Evolutionary conservation across 2,888 invertebrate species (phyloP).

Genomic region (Luperina nickerlii): DNA sequence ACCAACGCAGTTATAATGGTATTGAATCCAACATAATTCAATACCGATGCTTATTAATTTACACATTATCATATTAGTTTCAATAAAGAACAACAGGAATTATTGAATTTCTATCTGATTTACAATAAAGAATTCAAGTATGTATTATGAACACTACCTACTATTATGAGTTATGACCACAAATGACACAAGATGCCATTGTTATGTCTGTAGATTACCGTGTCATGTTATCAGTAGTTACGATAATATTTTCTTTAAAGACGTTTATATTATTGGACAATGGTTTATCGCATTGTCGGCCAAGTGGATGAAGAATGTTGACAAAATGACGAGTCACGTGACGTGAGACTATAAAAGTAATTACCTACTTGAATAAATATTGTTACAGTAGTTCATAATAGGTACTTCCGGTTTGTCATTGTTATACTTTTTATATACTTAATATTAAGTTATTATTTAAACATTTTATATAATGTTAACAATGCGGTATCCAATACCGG

Average conservation of each 20-base stretch:
- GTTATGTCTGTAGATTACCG: constrained; percentile 22
- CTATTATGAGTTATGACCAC: neutral
- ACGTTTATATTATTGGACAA: constrained; percentile 36
- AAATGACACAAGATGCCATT: constrained; percentile 30
- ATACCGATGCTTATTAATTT: neutral
- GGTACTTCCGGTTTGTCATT: constrained; percentile 6
- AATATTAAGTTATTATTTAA: neutral
- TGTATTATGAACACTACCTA: neutral
- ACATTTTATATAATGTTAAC: neutral
- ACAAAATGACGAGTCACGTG: constrained; percentile 23
- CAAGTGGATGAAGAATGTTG: constrained; percentile 29
- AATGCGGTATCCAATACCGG: neutral
- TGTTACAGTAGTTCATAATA: constrained; percentile 9
- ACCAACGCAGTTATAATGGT: neutral
- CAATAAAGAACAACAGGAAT: neutral
- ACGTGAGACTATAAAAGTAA: constrained; percentile 7
- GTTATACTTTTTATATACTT: neutral
- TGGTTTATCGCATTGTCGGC: constrained; percentile 25
- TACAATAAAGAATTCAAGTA: neutral
- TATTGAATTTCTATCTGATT: neutral
- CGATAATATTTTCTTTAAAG: constrained; percentile 55
- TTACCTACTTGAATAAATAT: constrained; percentile 53
- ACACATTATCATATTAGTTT: neutral
- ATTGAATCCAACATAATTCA: neutral
- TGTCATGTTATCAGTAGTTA: constrained; percentile 37